A percentile compares a stretch with the other conserved stretches of the same genome.
phyloP scores from a whole-genome alignment of 2,888 invertebrate species.

The Stenodema calcarata region DNA sequence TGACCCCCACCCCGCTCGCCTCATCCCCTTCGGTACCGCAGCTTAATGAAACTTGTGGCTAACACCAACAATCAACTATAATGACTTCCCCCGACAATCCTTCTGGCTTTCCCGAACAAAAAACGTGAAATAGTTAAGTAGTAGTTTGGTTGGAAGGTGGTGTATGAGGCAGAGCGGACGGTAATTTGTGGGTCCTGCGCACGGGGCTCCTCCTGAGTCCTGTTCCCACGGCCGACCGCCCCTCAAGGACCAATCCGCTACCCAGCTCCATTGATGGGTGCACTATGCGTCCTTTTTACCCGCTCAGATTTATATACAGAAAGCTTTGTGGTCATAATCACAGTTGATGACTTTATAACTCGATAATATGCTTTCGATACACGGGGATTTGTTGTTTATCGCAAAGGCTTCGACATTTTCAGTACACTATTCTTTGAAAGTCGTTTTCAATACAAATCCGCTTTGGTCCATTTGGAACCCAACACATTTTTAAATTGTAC shows the following conservation, averaged over 20 bases:
- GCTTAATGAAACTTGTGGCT: slow-evolving; percentile 46
- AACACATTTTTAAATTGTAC: too few relatives aligned
- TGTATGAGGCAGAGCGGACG: slow-evolving; percentile 15
- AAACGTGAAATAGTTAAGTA: slow-evolving; percentile 49
- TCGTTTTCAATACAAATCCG: too few relatives aligned
- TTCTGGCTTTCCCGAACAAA: slow-evolving; percentile 30
- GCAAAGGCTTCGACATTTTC: too few relatives aligned
- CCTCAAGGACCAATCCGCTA: not conserved
- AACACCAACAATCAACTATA: slow-evolving; percentile 46
- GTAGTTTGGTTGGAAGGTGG: slow-evolving; percentile 43
- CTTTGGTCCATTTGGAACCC: too few relatives aligned
- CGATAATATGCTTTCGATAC: too few relatives aligned
- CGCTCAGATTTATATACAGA: not conserved
- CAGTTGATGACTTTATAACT: too few relatives aligned
- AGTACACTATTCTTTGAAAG: too few relatives aligned
- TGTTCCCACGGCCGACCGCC: slow-evolving; percentile 28
- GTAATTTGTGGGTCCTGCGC: slow-evolving; percentile 43
- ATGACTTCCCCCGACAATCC: slow-evolving; percentile 44
- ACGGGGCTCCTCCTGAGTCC: slow-evolving; percentile 24
- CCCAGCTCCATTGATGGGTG: not conserved
- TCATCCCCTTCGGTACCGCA: not conserved
- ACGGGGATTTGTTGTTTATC: too few relatives aligned
- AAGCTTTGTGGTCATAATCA: not conserved
- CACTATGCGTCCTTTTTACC: not conserved
- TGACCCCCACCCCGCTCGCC: slow-evolving; percentile 15